Conservation (phyloP, 2,797 vertebrate genomes). For the Acomys russatus region DNA sequence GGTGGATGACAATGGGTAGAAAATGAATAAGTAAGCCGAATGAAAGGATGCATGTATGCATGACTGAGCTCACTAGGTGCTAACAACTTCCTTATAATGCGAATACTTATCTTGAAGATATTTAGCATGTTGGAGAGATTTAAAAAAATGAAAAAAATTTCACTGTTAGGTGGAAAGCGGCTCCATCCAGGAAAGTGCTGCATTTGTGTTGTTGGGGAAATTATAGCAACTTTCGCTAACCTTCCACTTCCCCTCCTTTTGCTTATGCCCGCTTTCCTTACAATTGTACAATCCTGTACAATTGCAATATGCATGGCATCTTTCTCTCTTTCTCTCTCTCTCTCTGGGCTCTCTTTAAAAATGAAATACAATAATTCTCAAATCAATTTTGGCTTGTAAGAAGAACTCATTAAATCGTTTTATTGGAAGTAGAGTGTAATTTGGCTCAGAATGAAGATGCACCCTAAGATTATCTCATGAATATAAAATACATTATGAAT, state of each 20-base stretch:
- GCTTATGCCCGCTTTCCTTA: background rate
- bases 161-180: background rate
- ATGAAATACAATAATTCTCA: slow-evolving; percentile 3
- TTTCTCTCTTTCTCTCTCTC: background rate
- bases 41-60: background rate
- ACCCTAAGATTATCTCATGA: background rate
- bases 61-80: background rate
- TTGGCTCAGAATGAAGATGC: background rate
- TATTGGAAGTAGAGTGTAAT: background rate
- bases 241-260: background rate
- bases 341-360: background rate
- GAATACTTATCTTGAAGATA: background rate
- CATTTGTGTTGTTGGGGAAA: background rate
- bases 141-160: background rate
- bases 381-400: background rate
- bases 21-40: background rate
- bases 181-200: background rate
- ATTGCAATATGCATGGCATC: background rate
- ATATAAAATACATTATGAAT: background rate
- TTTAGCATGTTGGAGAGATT: background rate
- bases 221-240: background rate
- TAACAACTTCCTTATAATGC: background rate
- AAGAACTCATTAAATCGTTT: slow-evolving; percentile 19
- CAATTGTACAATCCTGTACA: too few relatives aligned
- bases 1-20: background rate